A percentile compares a stretch with the other conserved stretches of the same genome.
phyloP scores from a whole-genome alignment of 2,888 invertebrate genomes.

The Ormyrus labotus region DNA sequence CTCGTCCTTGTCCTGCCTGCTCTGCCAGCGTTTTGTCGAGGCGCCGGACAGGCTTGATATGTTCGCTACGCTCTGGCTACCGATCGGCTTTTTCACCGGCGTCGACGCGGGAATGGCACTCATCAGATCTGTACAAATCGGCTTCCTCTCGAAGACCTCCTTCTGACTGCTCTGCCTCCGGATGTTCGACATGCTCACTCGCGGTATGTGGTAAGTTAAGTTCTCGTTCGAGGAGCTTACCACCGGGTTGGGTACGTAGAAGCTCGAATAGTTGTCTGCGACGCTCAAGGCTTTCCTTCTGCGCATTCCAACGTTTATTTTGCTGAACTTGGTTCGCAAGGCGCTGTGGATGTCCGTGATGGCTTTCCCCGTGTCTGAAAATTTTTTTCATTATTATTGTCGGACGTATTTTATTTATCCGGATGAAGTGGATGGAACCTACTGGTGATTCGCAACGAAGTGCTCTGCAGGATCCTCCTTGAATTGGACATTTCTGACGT shows the following conservation, averaged over 20 bases:
- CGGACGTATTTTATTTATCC: not conserved
- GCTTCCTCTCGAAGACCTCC: not conserved
- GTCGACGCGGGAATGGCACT: not conserved
- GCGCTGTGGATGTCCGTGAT: slow-evolving; percentile 81
- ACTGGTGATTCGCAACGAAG: slow-evolving; percentile 77
- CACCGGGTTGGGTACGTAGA: slow-evolving; percentile 83
- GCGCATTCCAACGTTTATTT: slow-evolving; percentile 83
- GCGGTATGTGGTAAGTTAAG: slow-evolving; percentile 60
- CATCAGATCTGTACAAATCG: not conserved
- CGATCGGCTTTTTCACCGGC: slow-evolving; percentile 2
- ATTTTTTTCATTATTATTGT: not conserved
- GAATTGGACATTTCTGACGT: slow-evolving; percentile 58
- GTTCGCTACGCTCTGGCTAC: slow-evolving; percentile 70
- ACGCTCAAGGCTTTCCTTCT: slow-evolving; percentile 83
- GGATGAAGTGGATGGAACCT: slow-evolving; percentile 12
- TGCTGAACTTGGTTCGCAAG: slow-evolving; percentile 81
- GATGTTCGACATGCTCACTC: slow-evolving; percentile 71
- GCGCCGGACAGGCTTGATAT: slow-evolving; percentile 56
- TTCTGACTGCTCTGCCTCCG: slow-evolving; percentile 62
- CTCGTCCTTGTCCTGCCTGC: slow-evolving; percentile 70
- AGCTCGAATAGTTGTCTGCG: slow-evolving; percentile 80
- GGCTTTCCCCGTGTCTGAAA: slow-evolving; percentile 75
- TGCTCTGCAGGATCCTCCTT: slow-evolving; percentile 71
- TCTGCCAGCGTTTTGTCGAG: slow-evolving; percentile 14
- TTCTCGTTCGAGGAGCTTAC: slow-evolving; percentile 68